Evolutionary conservation across 2,113 vertebrate genomes (phyloP), one percentile per base, ranked within the genome.

Genomic region (Nothoprocta pentlandii): DNA sequence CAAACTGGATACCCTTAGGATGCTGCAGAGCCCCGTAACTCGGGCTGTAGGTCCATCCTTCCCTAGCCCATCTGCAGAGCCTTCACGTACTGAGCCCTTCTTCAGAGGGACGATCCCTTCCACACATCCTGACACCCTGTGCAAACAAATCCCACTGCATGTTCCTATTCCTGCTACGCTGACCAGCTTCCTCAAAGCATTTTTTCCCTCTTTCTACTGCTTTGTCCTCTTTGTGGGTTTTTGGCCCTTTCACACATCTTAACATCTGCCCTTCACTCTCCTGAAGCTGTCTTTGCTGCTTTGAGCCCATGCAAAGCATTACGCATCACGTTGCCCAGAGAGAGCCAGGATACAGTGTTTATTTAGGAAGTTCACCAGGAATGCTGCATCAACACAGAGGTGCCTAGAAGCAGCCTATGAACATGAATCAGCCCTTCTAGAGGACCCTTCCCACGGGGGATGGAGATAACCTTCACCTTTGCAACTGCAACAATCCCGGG

Each of bases 401-500:
- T 16, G 68, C 47, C 49, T 62, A 93, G 87, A 92, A 32, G 3
- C 71, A 89, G 75, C 51, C 28, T 12, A 56, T 0, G 1, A 74
- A 39, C 1, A 73, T 87, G 80, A 95, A 84, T 92, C 92, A 92
- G 85, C 86, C 91, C 44, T 58, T 76, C 70, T 6, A 63, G 44
- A 95, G 78, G 8, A 30, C 19, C 25, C 71, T 90, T 76, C 0
- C 0, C 68, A 41, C 36, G 44, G 13, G 44, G 87, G 70, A 59
- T 17, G 41, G 44, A 88, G 66, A 64, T 2, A 61, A 49, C 41
- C 58, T 89, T 88, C 85, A 89, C 74, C 82, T 67, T 62, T 16
- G 14, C 46, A 49, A 77, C 49, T 85, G 44, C 41, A 79, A 92
- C 90, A 90, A 63, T 42, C 70, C 51, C 44, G 64, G 23, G 17